Evolutionary conservation across 92 coral and sea anemone genomes (phyloP), one percentile per base, ranked within the genome.

Genomic region (Siderastrea radians): DNA sequence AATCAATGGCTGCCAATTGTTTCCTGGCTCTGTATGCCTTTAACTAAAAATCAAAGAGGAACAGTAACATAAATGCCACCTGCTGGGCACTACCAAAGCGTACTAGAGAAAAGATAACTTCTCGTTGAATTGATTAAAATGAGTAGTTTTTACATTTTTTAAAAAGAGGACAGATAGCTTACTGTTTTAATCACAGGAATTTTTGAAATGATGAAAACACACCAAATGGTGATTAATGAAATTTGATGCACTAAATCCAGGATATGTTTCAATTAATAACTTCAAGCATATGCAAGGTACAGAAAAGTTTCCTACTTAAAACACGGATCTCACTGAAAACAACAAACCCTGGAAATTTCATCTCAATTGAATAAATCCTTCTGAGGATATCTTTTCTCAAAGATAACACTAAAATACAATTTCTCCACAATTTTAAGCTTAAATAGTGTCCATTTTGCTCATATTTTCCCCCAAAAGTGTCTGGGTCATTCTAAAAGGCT

Each of bases 1-100:
- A 91, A 38, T 91, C 94, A 10, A 91, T 86, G 3, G 91, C 94
- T 45, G 88, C 84, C 45, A 86, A 55, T 74, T 91, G 94, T 68
- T 91, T 91, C 38, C 91, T 81, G 13, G 94, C 91, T 61, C 86
- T 91, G 88, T 86, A 86, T 16, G 48, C 80, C n/a, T 72, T 70
- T 90, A 85, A 12, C 93, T 90, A 71, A 44, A 69, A 26, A 26
- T 26, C 38, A 26, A 26, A 26, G 38, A 26, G 38, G 38, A 26
- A 26, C 38, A 26, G 38, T 26, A 26, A 26, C 38, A 26, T 26
- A 26, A 26, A 26, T 26, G 38, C 38, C 38, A 26, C 38, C 38
- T 26, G 38, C 38, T 26, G 38, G 63, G 64, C 67, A 53, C 82
- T 72, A 84, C 88, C 80, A 84, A 50, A 46, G 46, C 50, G 65